These are phyloP conservation scores for Aphelinus atriplicis DNA, from an alignment of 1,140 invertebrate genomes.

Conservation along the genomic window DNA sequence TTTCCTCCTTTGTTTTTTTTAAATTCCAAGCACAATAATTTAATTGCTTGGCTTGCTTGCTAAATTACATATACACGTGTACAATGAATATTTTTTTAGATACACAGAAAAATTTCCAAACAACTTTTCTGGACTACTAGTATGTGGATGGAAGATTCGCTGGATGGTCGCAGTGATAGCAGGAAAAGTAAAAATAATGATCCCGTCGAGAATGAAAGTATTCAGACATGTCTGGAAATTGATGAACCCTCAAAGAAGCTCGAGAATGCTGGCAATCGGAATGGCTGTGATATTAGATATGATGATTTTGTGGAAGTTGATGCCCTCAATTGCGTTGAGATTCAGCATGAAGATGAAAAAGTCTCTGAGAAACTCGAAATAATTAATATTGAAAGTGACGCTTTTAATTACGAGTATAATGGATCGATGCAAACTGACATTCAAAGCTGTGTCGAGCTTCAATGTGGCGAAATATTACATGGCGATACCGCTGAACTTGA, in stretches of 20 bases:
- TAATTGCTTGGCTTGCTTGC: no score
- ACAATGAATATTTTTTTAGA: conserved; percentile 8
- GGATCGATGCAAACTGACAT: not conserved
- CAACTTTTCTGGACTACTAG: conserved; percentile 21
- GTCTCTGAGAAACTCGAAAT: not conserved
- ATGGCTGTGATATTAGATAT: not conserved
- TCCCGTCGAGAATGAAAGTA: not conserved
- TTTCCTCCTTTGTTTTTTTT: no score
- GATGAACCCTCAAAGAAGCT: not conserved
- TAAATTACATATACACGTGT: no score
- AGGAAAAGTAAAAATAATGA: not conserved
- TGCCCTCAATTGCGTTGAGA: conserved; percentile 14
- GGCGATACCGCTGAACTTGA: not conserved
- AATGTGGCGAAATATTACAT: no score
- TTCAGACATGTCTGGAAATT: not conserved
- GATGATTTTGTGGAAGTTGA: not conserved
- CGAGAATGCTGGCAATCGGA: not conserved
- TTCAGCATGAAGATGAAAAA: not conserved
- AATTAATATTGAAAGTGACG: not conserved
- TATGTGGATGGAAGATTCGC: conserved; percentile 17
- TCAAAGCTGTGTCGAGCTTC: not conserved
- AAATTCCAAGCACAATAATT: no score
- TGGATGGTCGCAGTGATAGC: not conserved
- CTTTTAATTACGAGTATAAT: not conserved
- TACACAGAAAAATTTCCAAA: conserved; percentile 1